Evolutionary conservation across 2,888 invertebrate genomes (phyloP).

Genomic region (Lycaena phlaeas): DNA sequence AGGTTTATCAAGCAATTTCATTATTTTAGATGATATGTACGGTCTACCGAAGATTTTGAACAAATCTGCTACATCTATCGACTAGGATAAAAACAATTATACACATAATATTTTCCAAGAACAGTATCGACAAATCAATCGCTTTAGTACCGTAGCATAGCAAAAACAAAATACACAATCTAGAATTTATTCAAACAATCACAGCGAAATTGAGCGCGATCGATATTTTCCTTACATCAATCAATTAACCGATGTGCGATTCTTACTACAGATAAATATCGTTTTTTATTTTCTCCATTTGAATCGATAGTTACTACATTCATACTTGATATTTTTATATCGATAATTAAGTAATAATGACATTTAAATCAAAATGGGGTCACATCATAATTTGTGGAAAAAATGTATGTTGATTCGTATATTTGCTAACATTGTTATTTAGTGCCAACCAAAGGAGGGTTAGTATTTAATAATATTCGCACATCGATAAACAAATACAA

Average conservation of each 20-base stretch:
- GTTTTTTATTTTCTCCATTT: too few species aligned
- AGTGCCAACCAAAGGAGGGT: too few species aligned
- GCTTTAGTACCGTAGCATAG: conserved; percentile 25
- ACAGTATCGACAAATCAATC: neutral
- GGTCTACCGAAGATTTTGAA: conserved; percentile 42
- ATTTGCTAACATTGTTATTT: too few species aligned
- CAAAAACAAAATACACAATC: neutral
- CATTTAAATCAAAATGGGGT: too few species aligned
- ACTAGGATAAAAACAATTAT: conserved; percentile 31
- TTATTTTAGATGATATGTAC: conserved; percentile 52
- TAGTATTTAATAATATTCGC: too few species aligned
- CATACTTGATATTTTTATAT: neutral
- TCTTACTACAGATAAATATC: neutral
- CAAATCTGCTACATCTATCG: conserved; percentile 37
- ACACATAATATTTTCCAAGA: conserved; percentile 11
- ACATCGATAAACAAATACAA: too few species aligned
- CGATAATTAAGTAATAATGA: neutral
- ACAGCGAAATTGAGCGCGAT: conserved; percentile 6
- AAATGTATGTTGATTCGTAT: too few species aligned
- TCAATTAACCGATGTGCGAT: neutral
- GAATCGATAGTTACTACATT: neutral
- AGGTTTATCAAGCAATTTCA: conserved; percentile 19
- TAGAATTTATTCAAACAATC: conserved; percentile 8
- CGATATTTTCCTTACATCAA: neutral
- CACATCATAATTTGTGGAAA: too few species aligned